Evolutionary conservation across 2,797 vertebrate genomes (phyloP).

Genomic region (Tragelaphus eurycerus): DNA sequence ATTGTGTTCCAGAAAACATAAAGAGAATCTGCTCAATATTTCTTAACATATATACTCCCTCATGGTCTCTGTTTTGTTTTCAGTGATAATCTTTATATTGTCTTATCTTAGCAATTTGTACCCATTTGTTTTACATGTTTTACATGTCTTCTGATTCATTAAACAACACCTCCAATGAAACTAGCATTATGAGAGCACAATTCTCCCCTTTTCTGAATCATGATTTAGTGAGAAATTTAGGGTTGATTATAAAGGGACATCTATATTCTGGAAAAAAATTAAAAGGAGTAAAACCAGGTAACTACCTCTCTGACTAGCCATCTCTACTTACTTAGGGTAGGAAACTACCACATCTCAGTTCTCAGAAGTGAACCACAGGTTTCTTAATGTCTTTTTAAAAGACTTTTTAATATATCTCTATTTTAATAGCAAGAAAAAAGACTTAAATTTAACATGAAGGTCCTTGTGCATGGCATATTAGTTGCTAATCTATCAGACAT

Average conservation of each 20-base stretch:
- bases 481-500: background rate
- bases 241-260: background rate
- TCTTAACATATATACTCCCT: background rate
- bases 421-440: background rate
- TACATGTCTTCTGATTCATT: background rate
- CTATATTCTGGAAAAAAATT: background rate
- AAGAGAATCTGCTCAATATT: background rate
- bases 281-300: background rate
- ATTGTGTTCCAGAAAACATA: slow-evolving; percentile 54
- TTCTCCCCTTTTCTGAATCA: background rate
- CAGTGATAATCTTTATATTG: background rate
- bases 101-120: background rate
- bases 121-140: background rate
- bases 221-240: background rate
- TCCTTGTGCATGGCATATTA: background rate
- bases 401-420: background rate
- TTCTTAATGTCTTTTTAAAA: background rate
- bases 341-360: background rate
- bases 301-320: background rate
- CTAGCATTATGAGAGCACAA: background rate
- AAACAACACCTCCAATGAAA: background rate
- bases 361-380: background rate
- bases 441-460: background rate
- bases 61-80: background rate
- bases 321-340: background rate